Evolutionary conservation across 2,888 invertebrate species (phyloP).

Genomic region (Thymelicus sylvestris): DNA sequence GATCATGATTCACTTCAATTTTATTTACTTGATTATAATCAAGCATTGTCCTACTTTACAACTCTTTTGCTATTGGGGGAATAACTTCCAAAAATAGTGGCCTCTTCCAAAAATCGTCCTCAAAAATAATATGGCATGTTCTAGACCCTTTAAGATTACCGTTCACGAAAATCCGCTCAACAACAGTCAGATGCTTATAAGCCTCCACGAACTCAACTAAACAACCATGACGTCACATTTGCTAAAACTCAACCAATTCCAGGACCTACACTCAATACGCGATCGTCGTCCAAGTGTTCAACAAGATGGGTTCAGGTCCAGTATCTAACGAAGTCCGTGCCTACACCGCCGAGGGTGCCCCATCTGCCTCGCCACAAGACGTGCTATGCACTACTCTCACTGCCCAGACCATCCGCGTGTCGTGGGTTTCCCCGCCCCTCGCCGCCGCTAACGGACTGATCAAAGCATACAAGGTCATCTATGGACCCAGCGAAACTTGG

Average conservation of each 20-base stretch:
- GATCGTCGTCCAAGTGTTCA: conserved; percentile 97
- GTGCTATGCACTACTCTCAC: conserved; percentile 96
- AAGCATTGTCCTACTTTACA: too few relatives aligned
- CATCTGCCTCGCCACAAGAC: conserved; percentile 96
- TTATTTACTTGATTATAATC: too few relatives aligned
- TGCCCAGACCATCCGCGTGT: conserved; percentile 96
- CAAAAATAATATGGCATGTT: too few relatives aligned
- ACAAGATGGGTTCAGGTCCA: conserved; percentile 97
- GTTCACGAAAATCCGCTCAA: too few relatives aligned
- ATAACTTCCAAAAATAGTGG: too few relatives aligned
- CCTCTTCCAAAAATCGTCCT: too few relatives aligned
- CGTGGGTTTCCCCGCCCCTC: conserved; percentile 97
- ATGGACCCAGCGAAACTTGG: conserved; percentile 96
- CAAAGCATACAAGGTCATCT: conserved; percentile 97
- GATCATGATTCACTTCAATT: too few relatives aligned
- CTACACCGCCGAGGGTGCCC: conserved; percentile 97
- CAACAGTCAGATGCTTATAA: too few relatives aligned
- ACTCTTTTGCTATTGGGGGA: too few relatives aligned
- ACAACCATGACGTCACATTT: too few relatives aligned
- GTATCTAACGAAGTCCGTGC: conserved; percentile 94
- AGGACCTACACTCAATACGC: conserved; percentile 97
- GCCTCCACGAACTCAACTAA: too few relatives aligned
- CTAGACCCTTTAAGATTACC: too few relatives aligned
- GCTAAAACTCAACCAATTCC: conserved; percentile 27
- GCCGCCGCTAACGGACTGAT: conserved; percentile 97